Percentiles rank a stretch among this genome's conserved stretches.
phyloP scores from a whole-genome alignment of 2,797 vertebrate species.

The Peromyscus melanophrys region DNA sequence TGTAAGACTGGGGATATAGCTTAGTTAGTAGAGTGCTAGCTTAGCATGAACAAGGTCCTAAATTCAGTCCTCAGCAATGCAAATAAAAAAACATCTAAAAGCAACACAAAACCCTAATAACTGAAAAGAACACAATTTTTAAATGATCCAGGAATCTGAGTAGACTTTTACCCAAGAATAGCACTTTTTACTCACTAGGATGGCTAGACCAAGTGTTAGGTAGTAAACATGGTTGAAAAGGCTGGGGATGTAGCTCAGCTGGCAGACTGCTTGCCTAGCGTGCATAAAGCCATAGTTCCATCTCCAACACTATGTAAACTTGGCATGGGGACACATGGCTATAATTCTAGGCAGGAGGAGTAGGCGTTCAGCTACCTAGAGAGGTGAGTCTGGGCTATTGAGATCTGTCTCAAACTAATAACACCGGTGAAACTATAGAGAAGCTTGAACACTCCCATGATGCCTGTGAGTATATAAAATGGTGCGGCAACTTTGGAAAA shows the following conservation, averaged over 20 bases:
- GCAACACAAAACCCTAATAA: background rate
- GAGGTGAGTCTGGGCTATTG: background rate
- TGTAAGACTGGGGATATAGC: background rate
- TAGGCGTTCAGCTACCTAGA: background rate
- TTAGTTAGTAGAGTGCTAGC: background rate
- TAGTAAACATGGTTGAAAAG: background rate
- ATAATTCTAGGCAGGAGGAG: background rate
- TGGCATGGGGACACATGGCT: background rate
- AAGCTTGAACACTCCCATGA: background rate
- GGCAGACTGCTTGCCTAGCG: background rate
- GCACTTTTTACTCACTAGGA: background rate
- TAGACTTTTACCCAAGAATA: too few species aligned
- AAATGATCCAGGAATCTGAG: background rate
- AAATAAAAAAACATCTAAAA: background rate
- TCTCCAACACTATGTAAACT: background rate
- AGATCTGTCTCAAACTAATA: background rate
- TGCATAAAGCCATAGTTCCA: too few species aligned
- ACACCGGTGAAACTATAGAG: background rate
- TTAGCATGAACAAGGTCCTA: background rate
- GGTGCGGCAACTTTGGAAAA: background rate
- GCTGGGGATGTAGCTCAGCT: background rate
- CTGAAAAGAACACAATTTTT: background rate
- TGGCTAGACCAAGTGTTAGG: background rate
- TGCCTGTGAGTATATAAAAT: background rate
- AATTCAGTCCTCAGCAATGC: background rate